phyloP scores from a whole-genome alignment of 1,140 invertebrate species.

The Lordiphosa clarofinis region DNA sequence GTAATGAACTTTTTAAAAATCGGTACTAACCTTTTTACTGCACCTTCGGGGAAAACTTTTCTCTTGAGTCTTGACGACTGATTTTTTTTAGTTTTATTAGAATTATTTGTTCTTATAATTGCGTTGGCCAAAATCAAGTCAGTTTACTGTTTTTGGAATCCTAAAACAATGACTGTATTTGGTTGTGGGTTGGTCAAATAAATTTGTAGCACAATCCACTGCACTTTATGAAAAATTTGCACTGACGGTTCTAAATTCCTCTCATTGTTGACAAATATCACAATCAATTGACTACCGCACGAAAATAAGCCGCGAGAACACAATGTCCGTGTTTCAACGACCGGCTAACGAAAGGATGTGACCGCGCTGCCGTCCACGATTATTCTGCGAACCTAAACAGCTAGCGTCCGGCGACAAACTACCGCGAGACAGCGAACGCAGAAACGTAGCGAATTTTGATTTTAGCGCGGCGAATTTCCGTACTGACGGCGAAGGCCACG shows the following conservation, averaged over 20 bases:
- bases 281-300: conserved; percentile 14
- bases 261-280: conserved; percentile 27
- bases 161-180: no score
- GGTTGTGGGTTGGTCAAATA: not conserved
- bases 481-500: conserved; percentile 25
- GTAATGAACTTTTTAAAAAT: not conserved
- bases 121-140: no score
- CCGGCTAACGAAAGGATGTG: conserved; percentile 75
- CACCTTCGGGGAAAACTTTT: conserved; percentile 27
- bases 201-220: not conserved
- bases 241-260: not conserved
- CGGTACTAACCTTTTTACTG: conserved; percentile 39
- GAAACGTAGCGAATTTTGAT: conserved; percentile 76
- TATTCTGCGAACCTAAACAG: conserved; percentile 74
- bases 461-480: conserved; percentile 78
- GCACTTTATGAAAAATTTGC: not conserved
- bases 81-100: no score
- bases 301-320: conserved; percentile 41
- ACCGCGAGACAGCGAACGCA: conserved; percentile 59
- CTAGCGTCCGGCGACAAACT: conserved; percentile 74
- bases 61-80: not conserved
- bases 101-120: no score
- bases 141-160: no score
- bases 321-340: conserved; percentile 45
- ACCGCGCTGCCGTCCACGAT: conserved; percentile 48